These are phyloP conservation scores for Ferrisia virgata DNA, from an alignment of 2,888 invertebrate species.

Conservation along the genomic window DNA sequence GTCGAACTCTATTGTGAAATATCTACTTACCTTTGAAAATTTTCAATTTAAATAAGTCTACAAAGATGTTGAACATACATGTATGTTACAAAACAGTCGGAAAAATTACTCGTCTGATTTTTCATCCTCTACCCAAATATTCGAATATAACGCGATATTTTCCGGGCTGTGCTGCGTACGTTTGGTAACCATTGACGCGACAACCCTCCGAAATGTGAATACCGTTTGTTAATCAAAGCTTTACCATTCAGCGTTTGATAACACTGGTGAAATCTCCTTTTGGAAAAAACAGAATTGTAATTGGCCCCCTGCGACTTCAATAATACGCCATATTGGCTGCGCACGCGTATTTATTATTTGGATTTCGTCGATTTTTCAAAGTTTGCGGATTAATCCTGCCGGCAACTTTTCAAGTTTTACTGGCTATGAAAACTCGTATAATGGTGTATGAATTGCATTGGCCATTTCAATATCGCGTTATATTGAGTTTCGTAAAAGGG, in stretches of 20 bases:
- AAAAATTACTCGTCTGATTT: too few species aligned
- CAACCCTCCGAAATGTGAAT: slow-evolving; percentile 33
- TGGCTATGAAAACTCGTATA: not conserved
- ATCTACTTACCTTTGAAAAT: too few species aligned
- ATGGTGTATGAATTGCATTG: not conserved
- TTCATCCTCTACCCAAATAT: too few species aligned
- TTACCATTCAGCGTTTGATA: slow-evolving; percentile 41
- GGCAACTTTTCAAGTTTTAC: not conserved
- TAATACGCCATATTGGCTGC: slow-evolving; percentile 48
- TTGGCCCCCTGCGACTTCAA: slow-evolving; percentile 49
- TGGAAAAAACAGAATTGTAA: slow-evolving; percentile 47
- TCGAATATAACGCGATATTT: not conserved
- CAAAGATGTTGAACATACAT: too few species aligned
- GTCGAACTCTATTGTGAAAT: too few species aligned
- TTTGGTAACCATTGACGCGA: slow-evolving; percentile 18
- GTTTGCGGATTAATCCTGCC: not conserved
- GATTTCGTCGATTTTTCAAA: slow-evolving; percentile 26
- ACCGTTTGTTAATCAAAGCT: slow-evolving; percentile 39
- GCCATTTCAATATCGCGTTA: not conserved
- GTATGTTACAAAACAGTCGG: too few species aligned
- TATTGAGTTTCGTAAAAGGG: not conserved
- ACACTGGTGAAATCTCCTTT: slow-evolving; percentile 39
- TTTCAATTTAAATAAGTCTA: too few species aligned
- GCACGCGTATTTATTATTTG: slow-evolving; percentile 39
- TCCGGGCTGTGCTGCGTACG: too few species aligned